These are phyloP conservation scores for Electrona antarctica DNA, from an alignment of 2,113 vertebrate species.

Conservation along the genomic window DNA sequence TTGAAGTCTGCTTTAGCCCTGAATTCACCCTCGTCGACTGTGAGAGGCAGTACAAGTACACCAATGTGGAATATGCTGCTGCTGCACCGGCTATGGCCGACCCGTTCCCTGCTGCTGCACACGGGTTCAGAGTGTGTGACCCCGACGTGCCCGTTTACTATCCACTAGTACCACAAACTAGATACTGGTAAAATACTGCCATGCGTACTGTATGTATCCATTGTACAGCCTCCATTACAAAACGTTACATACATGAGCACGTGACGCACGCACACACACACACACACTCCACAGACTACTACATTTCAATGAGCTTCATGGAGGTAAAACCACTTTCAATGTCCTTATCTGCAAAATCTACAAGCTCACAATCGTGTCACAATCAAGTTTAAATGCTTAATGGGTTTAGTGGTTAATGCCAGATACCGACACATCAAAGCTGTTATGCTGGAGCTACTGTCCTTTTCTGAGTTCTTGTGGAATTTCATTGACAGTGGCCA, in stretches of 20 bases:
- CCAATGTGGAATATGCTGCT: neutral
- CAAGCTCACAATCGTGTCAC: too few relatives aligned
- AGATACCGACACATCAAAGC: too few relatives aligned
- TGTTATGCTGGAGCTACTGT: too few relatives aligned
- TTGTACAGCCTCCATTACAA: too few relatives aligned
- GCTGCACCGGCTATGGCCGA: neutral
- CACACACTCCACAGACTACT: neutral
- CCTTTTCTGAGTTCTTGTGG: neutral
- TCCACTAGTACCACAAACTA: slow-evolving; percentile 37
- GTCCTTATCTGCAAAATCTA: slow-evolving; percentile 3
- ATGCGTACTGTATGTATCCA: too few relatives aligned
- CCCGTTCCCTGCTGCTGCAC: neutral
- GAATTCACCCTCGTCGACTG: slow-evolving; percentile 64
- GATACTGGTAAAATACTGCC: neutral
- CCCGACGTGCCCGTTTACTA: slow-evolving; percentile 62
- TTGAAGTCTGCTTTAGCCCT: slow-evolving; percentile 68
- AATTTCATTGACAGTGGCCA: slow-evolving; percentile 8
- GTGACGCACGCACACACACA: neutral
- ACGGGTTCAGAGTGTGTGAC: slow-evolving; percentile 67
- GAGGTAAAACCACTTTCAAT: slow-evolving; percentile 1
- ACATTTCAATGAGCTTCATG: neutral
- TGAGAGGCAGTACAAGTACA: slow-evolving; percentile 36
- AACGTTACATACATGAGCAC: too few relatives aligned
- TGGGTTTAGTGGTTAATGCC: too few relatives aligned
- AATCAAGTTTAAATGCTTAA: too few relatives aligned